Conservation (phyloP, 2,797 vertebrate genomes). For the Pangasius larnaudii region DNA sequence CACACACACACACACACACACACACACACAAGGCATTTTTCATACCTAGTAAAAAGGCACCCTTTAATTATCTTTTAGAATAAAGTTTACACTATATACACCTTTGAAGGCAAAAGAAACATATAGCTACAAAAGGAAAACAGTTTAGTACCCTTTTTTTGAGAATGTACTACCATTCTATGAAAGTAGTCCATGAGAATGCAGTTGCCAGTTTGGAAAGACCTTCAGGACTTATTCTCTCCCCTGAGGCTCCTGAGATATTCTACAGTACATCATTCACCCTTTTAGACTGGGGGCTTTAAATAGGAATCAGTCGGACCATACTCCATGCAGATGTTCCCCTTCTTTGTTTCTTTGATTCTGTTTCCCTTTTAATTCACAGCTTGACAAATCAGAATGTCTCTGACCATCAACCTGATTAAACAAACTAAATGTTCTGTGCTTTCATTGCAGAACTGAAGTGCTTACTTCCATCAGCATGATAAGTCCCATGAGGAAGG, state of each 20-base stretch:
- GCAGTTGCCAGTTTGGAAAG: not conserved
- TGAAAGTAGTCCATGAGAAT: not conserved
- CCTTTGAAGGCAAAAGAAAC: not conserved
- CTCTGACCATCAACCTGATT: not conserved
- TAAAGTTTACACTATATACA: not conserved
- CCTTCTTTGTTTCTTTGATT: not conserved
- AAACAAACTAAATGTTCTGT: not conserved
- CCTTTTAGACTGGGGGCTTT: not conserved
- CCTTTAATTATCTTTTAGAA: not conserved
- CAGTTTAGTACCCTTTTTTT: not conserved
- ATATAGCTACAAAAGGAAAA: not conserved
- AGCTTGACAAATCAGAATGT: not conserved
- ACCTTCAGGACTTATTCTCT: not conserved
- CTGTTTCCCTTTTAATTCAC: not conserved
- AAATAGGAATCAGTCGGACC: not conserved
- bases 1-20: too few relatives aligned
- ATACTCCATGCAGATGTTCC: not conserved
- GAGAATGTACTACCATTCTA: not conserved
- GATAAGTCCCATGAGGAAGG: slow-evolving; percentile 88
- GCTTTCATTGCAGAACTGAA: not conserved
- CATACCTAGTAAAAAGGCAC: not conserved
- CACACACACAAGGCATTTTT: not conserved
- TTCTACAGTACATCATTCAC: not conserved
- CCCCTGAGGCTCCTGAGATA: not conserved
- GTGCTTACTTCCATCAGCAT: slow-evolving; percentile 91